Conservation (phyloP, 2,888 invertebrate species). For the Drosophila subsilvestris region DNA sequence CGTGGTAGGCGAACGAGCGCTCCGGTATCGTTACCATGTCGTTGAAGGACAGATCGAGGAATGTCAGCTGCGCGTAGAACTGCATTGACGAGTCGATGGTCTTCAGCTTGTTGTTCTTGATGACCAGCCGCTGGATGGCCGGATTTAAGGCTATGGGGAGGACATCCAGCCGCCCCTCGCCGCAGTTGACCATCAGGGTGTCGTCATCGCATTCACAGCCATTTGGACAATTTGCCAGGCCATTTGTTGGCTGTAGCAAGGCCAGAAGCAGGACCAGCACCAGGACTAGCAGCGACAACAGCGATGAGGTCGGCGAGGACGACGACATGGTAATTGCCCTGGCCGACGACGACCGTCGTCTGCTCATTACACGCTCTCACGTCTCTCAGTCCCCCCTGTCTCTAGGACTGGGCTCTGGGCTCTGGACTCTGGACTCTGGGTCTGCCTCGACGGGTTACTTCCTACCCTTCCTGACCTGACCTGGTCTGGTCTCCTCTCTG, state of each 20-base stretch:
- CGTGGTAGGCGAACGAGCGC: slow-evolving; percentile 91
- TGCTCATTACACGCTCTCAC: slow-evolving; percentile 55
- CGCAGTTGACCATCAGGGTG: slow-evolving; percentile 93
- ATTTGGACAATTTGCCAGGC: slow-evolving; percentile 91
- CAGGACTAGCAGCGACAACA: slow-evolving; percentile 21
- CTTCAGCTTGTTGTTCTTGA: slow-evolving; percentile 93
- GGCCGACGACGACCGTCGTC: slow-evolving; percentile 56
- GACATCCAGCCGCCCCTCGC: slow-evolving; percentile 93
- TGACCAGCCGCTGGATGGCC: slow-evolving; percentile 92
- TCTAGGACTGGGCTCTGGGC: neutral
- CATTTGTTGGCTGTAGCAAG: slow-evolving; percentile 62
- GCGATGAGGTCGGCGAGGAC: slow-evolving; percentile 35
- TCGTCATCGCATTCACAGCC: slow-evolving; percentile 96
- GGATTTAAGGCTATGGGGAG: slow-evolving; percentile 96
- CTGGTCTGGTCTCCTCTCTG: slow-evolving; percentile 23
- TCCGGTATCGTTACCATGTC: slow-evolving; percentile 92
- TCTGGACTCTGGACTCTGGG: neutral
- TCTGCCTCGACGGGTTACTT: neutral
- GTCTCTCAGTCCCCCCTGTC: slow-evolving; percentile 5
- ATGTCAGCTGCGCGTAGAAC: slow-evolving; percentile 94
- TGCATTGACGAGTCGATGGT: slow-evolving; percentile 95
- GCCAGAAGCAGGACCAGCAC: slow-evolving; percentile 32
- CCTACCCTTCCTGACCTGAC: slow-evolving; percentile 5
- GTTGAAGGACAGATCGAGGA: slow-evolving; percentile 93
- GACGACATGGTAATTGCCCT: slow-evolving; percentile 67